Evolutionary conservation across 2,797 vertebrate species (phyloP).

Genomic region (Brachyalestes nurse): DNA sequence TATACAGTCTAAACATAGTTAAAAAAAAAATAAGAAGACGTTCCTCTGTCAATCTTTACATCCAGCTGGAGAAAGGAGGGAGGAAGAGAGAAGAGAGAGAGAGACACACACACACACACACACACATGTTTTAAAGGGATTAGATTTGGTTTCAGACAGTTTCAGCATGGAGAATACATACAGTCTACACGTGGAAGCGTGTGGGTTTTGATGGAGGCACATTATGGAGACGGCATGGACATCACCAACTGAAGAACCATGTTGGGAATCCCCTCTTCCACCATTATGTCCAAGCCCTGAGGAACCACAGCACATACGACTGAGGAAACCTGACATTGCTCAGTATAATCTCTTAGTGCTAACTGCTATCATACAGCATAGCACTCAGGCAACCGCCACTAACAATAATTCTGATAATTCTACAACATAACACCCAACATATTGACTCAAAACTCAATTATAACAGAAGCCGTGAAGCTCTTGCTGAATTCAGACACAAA

Average conservation of each 20-base stretch:
- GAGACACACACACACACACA: neutral
- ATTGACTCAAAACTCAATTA: too few relatives aligned
- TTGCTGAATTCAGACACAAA: too few relatives aligned
- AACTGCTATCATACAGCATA: neutral
- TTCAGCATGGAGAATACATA: neutral
- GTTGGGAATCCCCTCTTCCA: neutral
- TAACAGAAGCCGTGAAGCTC: too few relatives aligned
- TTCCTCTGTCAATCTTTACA: neutral
- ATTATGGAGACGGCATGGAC: neutral
- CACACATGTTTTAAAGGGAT: slow-evolving; percentile 37
- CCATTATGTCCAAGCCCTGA: neutral
- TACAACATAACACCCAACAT: too few relatives aligned
- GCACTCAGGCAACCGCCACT: neutral
- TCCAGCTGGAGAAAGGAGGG: neutral
- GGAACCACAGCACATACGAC: neutral
- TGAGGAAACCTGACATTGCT: neutral
- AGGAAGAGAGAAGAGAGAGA: neutral
- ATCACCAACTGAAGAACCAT: neutral
- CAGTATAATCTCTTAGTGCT: neutral
- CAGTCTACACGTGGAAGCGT: slow-evolving; percentile 15
- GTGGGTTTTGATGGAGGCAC: neutral
- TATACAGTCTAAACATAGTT: neutral
- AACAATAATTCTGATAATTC: neutral
- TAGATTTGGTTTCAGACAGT: neutral
- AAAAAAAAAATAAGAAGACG: neutral